Percentiles rank a stretch among this genome's conserved stretches.
Evolutionary conservation across 2,797 vertebrate genomes (phyloP).

Genomic region (Oreochromis grahami): DNA sequence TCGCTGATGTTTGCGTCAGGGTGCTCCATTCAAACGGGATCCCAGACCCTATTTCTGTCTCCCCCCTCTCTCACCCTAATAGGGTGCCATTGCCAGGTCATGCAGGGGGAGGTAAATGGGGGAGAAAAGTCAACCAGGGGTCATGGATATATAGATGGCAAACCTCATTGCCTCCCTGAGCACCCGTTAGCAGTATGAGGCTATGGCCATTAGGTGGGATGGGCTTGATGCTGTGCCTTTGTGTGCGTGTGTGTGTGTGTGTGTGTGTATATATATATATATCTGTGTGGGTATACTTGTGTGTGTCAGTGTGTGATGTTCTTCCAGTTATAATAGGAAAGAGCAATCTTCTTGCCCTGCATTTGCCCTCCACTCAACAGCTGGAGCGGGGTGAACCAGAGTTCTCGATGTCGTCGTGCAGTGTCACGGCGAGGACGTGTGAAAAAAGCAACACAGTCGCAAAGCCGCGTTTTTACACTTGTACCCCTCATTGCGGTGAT

Average conservation of each 20-base stretch:
- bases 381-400: slow-evolving; percentile 72
- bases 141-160: slow-evolving; percentile 77
- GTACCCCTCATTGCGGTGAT: neutral
- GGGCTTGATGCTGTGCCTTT: slow-evolving; percentile 54
- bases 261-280: too few relatives aligned
- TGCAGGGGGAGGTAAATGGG: slow-evolving; percentile 57
- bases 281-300: neutral
- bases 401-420: slow-evolving; percentile 47
- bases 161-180: slow-evolving; percentile 76
- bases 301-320: slow-evolving; percentile 28
- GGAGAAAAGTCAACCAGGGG: slow-evolving; percentile 76
- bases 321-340: slow-evolving; percentile 61
- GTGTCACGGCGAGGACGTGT: slow-evolving; percentile 73
- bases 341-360: slow-evolving; percentile 64
- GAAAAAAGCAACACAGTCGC: slow-evolving; percentile 24
- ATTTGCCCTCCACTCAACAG: slow-evolving; percentile 72
- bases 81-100: slow-evolving; percentile 81
- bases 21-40: slow-evolving; percentile 66
- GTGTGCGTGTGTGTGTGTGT: neutral
- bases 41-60: slow-evolving; percentile 57
- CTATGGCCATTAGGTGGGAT: slow-evolving; percentile 66
- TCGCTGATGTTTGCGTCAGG: slow-evolving; percentile 59
- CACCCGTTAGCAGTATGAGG: slow-evolving; percentile 68
- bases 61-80: slow-evolving; percentile 58
- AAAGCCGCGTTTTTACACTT: neutral